These are phyloP conservation scores for Leptopilina clavipes DNA, from an alignment of 1,140 invertebrate species.

Conservation along the genomic window DNA sequence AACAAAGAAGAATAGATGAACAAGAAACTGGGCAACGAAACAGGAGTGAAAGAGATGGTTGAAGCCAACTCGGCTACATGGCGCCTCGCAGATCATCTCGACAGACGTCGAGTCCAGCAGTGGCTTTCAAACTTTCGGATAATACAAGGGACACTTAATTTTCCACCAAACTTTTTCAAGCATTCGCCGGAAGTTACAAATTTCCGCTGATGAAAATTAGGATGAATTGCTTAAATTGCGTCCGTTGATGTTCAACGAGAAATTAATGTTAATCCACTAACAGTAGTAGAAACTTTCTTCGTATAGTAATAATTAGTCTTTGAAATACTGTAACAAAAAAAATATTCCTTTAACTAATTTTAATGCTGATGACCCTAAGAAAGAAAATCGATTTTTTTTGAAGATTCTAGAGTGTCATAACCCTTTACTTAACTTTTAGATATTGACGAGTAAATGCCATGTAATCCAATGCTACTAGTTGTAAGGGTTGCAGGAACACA, in stretches of 20 bases:
- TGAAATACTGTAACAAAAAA: too few species aligned
- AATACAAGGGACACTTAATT: constrained; percentile 31
- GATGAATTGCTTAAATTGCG: constrained; percentile 42
- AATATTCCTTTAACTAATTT: too few species aligned
- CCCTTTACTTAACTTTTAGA: too few species aligned
- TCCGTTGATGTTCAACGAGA: neutral
- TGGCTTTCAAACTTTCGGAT: constrained; percentile 37
- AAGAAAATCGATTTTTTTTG: too few species aligned
- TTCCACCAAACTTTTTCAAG: constrained; percentile 12
- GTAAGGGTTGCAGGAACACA: too few species aligned
- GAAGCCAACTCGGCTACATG: constrained; percentile 46
- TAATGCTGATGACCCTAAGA: too few species aligned
- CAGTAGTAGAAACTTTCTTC: neutral
- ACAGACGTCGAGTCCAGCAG: constrained; percentile 39
- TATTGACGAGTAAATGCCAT: too few species aligned
- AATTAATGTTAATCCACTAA: neutral
- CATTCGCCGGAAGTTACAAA: constrained; percentile 39
- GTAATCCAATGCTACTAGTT: too few species aligned
- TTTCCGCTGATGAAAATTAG: constrained; percentile 44
- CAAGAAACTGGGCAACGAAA: constrained; percentile 37
- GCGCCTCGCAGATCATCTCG: constrained; percentile 49
- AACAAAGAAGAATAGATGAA: constrained; percentile 38
- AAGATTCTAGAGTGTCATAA: too few species aligned
- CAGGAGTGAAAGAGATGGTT: constrained; percentile 43
- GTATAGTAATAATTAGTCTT: neutral